phyloP scores from a whole-genome alignment of 2,113 vertebrate species.

The Phodopus roborovskii region DNA sequence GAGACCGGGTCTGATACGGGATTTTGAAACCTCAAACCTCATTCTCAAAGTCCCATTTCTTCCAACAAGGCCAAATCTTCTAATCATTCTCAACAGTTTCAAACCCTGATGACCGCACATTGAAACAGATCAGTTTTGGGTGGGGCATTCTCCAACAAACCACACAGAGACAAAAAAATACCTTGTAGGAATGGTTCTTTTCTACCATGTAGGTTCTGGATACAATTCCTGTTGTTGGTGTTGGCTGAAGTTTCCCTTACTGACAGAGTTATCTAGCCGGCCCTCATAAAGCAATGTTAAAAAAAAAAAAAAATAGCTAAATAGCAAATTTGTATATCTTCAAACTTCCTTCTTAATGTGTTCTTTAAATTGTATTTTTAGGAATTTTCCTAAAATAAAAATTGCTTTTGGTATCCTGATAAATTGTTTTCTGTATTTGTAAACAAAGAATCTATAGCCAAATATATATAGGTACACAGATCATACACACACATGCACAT shows the following conservation, averaged over 20 bases:
- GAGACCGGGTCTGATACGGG: not conserved
- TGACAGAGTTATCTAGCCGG: not conserved
- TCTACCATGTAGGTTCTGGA: too few relatives aligned
- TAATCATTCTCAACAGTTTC: not conserved
- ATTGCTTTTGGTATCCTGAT: not conserved
- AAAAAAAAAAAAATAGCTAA: not conserved
- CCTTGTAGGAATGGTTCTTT: not conserved
- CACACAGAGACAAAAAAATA: not conserved
- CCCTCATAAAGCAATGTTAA: not conserved
- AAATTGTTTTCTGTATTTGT: constrained; percentile 1
- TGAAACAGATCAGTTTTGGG: not conserved
- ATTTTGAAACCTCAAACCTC: not conserved
- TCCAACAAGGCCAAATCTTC: not conserved
- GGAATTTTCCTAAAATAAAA: not conserved
- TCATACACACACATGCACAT: not conserved
- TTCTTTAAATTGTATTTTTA: not conserved
- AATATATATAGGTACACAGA: constrained; percentile 11
- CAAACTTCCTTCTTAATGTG: not conserved
- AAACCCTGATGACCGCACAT: fast-evolving
- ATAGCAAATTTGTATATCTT: not conserved
- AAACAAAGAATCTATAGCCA: not conserved
- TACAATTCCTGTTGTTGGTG: not conserved
- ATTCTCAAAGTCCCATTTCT: not conserved
- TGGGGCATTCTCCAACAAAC: not conserved
- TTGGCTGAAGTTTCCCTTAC: too few relatives aligned